A percentile compares a stretch with the other conserved stretches of the same genome.
Evolutionary conservation across 2,888 invertebrate species (phyloP).

Genomic region (Trichogramma dendrolimi): DNA sequence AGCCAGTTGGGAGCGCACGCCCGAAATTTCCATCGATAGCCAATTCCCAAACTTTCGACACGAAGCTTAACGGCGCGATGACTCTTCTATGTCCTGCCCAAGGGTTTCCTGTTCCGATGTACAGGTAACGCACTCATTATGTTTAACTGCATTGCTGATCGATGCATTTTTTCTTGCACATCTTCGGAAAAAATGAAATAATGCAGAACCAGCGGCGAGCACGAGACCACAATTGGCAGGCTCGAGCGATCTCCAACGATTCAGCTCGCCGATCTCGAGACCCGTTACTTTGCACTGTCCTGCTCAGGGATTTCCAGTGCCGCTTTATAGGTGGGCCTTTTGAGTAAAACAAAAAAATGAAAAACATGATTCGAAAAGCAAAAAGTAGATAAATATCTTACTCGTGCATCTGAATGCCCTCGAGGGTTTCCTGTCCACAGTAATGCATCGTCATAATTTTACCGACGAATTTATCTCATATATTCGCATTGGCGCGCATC

Average conservation of each 20-base stretch:
- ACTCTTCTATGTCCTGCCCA: conserved; percentile 57
- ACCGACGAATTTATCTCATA: conserved; percentile 3
- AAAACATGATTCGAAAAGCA: conserved; percentile 16
- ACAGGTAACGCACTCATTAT: conserved; percentile 48
- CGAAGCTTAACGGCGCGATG: conserved; percentile 48
- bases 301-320: conserved; percentile 29
- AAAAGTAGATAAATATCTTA: not conserved
- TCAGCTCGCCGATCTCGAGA: conserved; percentile 42
- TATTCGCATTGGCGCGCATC: not conserved
- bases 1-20: conserved; percentile 60
- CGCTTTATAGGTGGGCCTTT: conserved; percentile 33
- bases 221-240: conserved; percentile 57
- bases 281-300: conserved; percentile 47
- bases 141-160: conserved; percentile 4
- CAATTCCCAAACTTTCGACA: conserved; percentile 50
- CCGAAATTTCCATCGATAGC: conserved; percentile 62
- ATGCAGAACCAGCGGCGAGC: conserved; percentile 58
- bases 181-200: not conserved
- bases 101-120: conserved; percentile 56
- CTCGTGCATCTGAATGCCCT: conserved; percentile 49
- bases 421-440: conserved; percentile 60
- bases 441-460: conserved; percentile 35
- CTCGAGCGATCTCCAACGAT: conserved; percentile 46
- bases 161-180: conserved; percentile 12
- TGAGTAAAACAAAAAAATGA: conserved; percentile 25